phyloP scores from a whole-genome alignment of 2,797 vertebrate species.

The Falco columbarius region DNA sequence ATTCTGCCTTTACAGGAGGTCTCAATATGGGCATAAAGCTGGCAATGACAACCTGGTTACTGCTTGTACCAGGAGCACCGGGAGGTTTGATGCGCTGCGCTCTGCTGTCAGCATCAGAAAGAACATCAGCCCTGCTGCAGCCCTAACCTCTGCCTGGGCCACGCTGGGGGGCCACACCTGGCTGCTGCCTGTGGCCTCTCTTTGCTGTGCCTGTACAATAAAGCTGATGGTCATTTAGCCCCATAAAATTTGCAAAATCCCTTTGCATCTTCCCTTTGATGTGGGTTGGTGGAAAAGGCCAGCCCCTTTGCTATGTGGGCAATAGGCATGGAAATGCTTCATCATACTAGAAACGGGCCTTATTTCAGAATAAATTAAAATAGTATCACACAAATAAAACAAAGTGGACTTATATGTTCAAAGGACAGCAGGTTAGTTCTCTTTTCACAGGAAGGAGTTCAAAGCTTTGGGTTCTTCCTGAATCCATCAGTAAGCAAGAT shows the following conservation, averaged over 20 bases:
- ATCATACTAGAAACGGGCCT: neutral
- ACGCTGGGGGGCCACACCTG: neutral
- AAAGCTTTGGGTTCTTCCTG: neutral
- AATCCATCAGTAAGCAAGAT: neutral
- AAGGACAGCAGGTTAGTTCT: neutral
- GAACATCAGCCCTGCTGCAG: neutral
- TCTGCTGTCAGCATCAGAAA: neutral
- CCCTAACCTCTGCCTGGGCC: neutral
- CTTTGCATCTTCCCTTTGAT: neutral
- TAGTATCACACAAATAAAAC: neutral
- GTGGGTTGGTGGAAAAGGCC: neutral
- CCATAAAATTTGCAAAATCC: neutral
- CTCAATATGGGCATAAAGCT: neutral
- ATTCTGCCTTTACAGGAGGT: neutral
- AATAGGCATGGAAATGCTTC: neutral
- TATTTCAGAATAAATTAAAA: neutral
- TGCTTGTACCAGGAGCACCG: neutral
- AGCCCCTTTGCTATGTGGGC: neutral
- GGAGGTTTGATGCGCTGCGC: accelerated
- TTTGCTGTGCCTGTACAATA: neutral
- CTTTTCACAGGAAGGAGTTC: neutral
- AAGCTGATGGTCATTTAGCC: neutral
- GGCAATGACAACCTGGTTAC: neutral
- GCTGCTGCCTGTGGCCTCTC: neutral
- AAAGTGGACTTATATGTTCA: neutral